Conservation (phyloP, 2,113 vertebrate genomes). For the Egretta garzetta region DNA sequence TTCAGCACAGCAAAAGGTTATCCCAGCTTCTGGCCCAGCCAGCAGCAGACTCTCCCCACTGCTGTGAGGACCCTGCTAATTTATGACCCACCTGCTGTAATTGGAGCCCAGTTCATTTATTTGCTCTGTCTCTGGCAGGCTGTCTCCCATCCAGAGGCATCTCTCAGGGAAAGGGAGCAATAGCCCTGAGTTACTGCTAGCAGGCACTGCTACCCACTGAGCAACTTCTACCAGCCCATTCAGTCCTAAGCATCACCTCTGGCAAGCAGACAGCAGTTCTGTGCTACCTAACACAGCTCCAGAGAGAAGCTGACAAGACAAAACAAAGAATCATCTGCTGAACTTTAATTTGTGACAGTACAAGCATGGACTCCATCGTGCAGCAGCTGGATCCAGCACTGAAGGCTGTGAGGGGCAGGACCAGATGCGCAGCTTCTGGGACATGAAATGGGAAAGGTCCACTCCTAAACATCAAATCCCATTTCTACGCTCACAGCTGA, state of each 20-base stretch:
- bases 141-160: neutral
- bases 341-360: neutral
- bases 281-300: neutral
- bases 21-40: neutral
- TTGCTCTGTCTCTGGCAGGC: neutral
- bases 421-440: neutral
- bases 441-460: neutral
- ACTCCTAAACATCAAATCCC: neutral
- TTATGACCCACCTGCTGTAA: neutral
- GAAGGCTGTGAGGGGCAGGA: neutral
- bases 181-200: accelerated
- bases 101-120: neutral
- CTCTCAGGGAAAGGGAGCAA: neutral
- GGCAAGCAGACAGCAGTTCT: neutral
- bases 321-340: neutral
- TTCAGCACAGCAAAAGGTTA: neutral
- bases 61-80: neutral
- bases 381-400: neutral
- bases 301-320: neutral
- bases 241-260: neutral
- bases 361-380: accelerated
- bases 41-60: neutral
- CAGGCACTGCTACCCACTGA: accelerated
- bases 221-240: neutral
- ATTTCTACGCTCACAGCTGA: neutral